Evolutionary conservation across 1,140 invertebrate genomes (phyloP), one percentile per base, ranked within the genome.

Genomic region (fruit fly (Drosophila melanogaster)): DNA sequence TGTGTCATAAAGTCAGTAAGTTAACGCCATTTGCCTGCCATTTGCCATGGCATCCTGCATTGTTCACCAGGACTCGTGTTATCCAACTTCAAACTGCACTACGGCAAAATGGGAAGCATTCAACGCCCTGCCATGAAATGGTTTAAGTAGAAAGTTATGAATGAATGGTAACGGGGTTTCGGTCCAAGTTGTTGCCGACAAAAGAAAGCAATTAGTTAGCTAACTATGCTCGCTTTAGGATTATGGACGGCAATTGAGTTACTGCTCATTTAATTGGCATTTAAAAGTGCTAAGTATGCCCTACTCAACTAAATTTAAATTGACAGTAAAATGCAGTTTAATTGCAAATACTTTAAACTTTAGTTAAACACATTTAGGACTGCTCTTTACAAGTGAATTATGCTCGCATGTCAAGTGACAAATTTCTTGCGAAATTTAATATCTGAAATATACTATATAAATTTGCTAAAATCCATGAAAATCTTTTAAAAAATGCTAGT

Each of bases 1-100:
- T 90, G 85, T 90, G 85, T 90, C 85, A 90, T 90, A 90, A 90
- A 90, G 85, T 90, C 85, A 90, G 81, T 90, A 90, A 90, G 85
- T 81, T 90, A 87, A 84, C 72, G 84, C 79, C 84, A 87, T 89
- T 87, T 84, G 72, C 24, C 79, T 84, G 79, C 84, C 84, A 79
- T 77, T 84, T 72, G 55, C 75, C 83, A 75, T n/a, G 60, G 40
- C 78, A 86, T 79, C 44, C 46, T 51, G 50, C 51, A 60, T 58
- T 65, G 51, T 66, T 67, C 30, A 35, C 12, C 10, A 35, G 50
- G 33, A 19, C 33, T 53, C 50, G 11, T 14, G 14, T 60, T 50
- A 24, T 1, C 43, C 10, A 47, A 47, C 56, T 58, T 58, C 43
- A 37, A 58, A 37, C 50, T 67, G 64, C 64, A 67, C 64, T 67